Percentiles rank a stretch among this genome's conserved stretches.
Conservation (phyloP, 1,140 invertebrate species). For the Drosophila parabipectinata region DNA sequence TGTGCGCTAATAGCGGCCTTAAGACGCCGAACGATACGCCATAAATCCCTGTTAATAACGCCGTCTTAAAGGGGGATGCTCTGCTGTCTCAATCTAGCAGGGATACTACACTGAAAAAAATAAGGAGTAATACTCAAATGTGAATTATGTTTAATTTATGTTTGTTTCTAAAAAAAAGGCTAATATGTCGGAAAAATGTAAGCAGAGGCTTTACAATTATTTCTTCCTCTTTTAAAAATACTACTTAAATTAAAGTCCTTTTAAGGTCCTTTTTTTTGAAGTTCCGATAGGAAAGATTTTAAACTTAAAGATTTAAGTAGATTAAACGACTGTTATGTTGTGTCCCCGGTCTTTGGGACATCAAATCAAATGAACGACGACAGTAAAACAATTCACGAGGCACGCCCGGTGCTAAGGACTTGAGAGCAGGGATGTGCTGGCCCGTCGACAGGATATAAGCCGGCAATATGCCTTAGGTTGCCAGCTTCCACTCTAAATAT, state of each 20-base stretch:
- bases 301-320: slow-evolving; percentile 81
- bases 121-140: background rate
- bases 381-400: slow-evolving; percentile 79
- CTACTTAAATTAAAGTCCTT: background rate
- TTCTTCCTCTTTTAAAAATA: no score
- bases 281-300: slow-evolving; percentile 17
- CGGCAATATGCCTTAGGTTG: slow-evolving; percentile 60
- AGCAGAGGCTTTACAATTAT: no score
- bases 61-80: slow-evolving; percentile 13
- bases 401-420: slow-evolving; percentile 77
- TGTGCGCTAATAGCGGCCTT: slow-evolving; percentile 66
- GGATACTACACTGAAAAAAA: slow-evolving; percentile 16
- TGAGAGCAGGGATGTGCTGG: slow-evolving; percentile 44
- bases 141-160: no score
- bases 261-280: background rate
- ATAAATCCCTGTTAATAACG: slow-evolving; percentile 80
- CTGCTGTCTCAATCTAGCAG: slow-evolving; percentile 27
- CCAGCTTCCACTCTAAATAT: slow-evolving; percentile 64
- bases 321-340: slow-evolving; percentile 80
- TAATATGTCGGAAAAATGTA: no score
- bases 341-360: slow-evolving; percentile 55
- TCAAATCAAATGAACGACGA: slow-evolving; percentile 78
- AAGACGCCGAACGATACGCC: slow-evolving; percentile 72
- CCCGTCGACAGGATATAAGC: slow-evolving; percentile 49
- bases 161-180: no score